Evolutionary conservation across 2,113 vertebrate genomes (phyloP).

Genomic region (Heliornis fulica): DNA sequence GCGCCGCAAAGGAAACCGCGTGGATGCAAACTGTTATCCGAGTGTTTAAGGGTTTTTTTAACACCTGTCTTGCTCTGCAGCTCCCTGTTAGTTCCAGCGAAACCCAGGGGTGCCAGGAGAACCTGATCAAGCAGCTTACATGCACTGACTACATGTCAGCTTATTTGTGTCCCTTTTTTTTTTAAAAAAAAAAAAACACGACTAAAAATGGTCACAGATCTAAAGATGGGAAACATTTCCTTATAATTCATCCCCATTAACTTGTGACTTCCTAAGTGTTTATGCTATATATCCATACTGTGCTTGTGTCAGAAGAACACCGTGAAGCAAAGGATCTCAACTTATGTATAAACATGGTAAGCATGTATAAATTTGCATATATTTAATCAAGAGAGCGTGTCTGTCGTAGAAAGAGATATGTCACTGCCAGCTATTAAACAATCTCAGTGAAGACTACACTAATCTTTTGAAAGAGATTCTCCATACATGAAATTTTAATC

Average conservation of each 20-base stretch:
- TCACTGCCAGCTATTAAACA: slow-evolving; percentile 13
- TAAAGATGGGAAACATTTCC: neutral
- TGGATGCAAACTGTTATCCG: slow-evolving; percentile 60
- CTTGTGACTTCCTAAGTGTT: neutral
- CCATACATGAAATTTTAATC: slow-evolving; percentile 16
- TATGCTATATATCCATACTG: neutral
- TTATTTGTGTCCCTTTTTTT: neutral
- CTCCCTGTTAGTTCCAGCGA: neutral
- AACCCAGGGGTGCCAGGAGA: neutral
- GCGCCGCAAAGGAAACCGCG: slow-evolving; percentile 42
- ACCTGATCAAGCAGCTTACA: neutral
- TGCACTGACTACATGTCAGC: neutral
- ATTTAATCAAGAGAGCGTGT: slow-evolving; percentile 23
- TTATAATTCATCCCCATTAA: neutral
- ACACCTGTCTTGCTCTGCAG: slow-evolving; percentile 42
- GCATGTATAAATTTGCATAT: slow-evolving; percentile 19
- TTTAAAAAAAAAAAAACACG: neutral
- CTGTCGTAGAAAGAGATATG: neutral
- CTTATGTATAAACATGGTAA: slow-evolving; percentile 15
- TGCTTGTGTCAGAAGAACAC: neutral
- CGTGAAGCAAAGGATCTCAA: neutral
- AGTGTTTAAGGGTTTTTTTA: slow-evolving; percentile 59
- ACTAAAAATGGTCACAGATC: neutral
- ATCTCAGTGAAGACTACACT: neutral
- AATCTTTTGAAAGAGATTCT: neutral